Conservation (phyloP, 1,140 invertebrate species). For the Charaxes varanes region DNA sequence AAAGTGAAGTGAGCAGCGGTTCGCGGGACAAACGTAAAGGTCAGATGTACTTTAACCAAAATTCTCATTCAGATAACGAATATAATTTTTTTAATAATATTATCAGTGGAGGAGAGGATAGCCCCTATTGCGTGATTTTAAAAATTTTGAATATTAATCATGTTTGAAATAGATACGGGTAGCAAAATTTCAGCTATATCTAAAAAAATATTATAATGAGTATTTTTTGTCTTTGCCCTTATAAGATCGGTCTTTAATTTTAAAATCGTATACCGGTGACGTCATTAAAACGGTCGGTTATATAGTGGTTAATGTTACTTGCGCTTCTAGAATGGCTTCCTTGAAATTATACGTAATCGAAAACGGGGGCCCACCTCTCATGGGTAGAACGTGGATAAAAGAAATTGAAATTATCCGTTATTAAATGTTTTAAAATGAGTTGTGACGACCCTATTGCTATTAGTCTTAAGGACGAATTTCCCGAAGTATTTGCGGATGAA, state of each 20-base stretch:
- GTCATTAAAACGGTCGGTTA: slow-evolving; percentile 13
- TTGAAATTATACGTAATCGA: slow-evolving; percentile 17
- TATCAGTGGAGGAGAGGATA: not conserved
- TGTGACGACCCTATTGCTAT: too few species aligned
- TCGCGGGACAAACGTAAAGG: slow-evolving; percentile 4
- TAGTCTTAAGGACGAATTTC: not conserved
- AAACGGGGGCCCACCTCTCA: slow-evolving; percentile 22
- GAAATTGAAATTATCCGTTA: slow-evolving; percentile 21
- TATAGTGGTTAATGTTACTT: slow-evolving; percentile 5
- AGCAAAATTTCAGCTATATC: slow-evolving; percentile 17
- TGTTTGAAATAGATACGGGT: slow-evolving; percentile 17
- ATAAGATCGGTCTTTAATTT: not conserved
- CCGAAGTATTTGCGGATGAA: not conserved
- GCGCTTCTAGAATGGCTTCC: slow-evolving; percentile 1
- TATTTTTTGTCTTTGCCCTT: too few species aligned
- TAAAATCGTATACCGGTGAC: slow-evolving; percentile 24
- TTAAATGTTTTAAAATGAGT: slow-evolving; percentile 1
- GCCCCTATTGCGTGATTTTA: slow-evolving; percentile 3
- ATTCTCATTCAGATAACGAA: slow-evolving; percentile 13
- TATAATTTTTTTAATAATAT: slow-evolving; percentile 14
- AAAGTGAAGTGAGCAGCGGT: not conserved
- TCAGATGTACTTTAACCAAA: slow-evolving; percentile 17
- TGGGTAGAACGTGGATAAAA: slow-evolving; percentile 29
- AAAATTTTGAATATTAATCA: not conserved
- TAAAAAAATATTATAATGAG: slow-evolving; percentile 6